A percentile compares a stretch with the other conserved stretches of the same genome.
These are phyloP conservation scores for Himalopsyche phryganea DNA, from an alignment of 1,140 invertebrate genomes.

Conservation along the genomic window DNA sequence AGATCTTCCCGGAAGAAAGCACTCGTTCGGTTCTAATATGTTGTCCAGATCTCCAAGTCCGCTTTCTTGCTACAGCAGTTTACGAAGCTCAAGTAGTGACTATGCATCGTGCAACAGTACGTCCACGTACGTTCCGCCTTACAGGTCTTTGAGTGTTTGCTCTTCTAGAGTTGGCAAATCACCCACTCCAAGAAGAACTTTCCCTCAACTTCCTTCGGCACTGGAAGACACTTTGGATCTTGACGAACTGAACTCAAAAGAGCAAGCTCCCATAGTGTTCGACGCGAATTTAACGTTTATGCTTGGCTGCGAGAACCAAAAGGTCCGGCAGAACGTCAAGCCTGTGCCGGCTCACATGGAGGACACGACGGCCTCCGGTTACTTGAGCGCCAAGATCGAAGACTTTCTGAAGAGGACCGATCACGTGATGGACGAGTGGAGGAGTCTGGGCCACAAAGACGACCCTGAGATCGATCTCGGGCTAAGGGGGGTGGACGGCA, in stretches of 20 bases:
- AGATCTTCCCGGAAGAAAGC: constrained; percentile 44
- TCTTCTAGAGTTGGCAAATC: constrained; percentile 44
- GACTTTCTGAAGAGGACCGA: constrained; percentile 78
- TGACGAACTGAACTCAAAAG: constrained; percentile 58
- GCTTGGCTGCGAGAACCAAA: constrained; percentile 65
- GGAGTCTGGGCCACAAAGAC: constrained; percentile 58
- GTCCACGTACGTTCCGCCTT: constrained; percentile 39
- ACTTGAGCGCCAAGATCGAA: constrained; percentile 69
- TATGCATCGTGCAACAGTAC: constrained; percentile 51
- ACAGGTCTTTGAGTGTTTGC: constrained; percentile 46
- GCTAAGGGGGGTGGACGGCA: constrained; percentile 41
- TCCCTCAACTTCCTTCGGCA: constrained; percentile 58
- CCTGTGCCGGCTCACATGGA: constrained; percentile 71
- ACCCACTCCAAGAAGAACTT: constrained; percentile 58
- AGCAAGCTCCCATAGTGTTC: constrained; percentile 73
- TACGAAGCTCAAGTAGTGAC: constrained; percentile 43
- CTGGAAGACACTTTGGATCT: constrained; percentile 43
- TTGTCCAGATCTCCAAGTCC: constrained; percentile 44
- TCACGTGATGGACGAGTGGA: constrained; percentile 83
- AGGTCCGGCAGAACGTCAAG: constrained; percentile 62
- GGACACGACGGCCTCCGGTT: constrained; percentile 69
- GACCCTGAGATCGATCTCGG: constrained; percentile 44
- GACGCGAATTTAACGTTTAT: constrained; percentile 77
- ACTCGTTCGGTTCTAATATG: constrained; percentile 23
- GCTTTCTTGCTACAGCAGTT: constrained; percentile 44